These are phyloP conservation scores for Anoncus sp. DNA, from an alignment of 2,888 invertebrate genomes.

Conservation along the genomic window DNA sequence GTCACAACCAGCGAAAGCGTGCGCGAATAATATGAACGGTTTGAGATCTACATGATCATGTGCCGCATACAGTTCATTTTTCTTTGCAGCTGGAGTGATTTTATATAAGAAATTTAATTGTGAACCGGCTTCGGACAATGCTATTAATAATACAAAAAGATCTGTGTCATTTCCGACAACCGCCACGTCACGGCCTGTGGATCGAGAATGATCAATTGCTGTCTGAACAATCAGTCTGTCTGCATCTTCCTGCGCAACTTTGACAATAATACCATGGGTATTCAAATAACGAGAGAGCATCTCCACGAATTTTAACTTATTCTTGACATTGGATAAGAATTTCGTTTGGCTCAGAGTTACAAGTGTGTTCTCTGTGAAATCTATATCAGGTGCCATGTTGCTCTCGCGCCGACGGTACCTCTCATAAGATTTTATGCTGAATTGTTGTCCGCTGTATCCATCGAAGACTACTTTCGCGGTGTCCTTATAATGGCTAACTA, in stretches of 20 bases:
- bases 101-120: background rate
- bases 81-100: constrained; percentile 17
- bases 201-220: constrained; percentile 35
- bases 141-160: constrained; percentile 51
- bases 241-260: constrained; percentile 61
- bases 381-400: constrained; percentile 55
- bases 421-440: constrained; percentile 62
- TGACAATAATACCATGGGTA: constrained; percentile 37
- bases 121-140: constrained; percentile 10
- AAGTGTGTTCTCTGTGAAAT: constrained; percentile 53
- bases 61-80: constrained; percentile 35
- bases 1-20: constrained; percentile 52
- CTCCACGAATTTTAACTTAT: constrained; percentile 61
- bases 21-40: constrained; percentile 39
- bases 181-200: background rate
- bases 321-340: constrained; percentile 64
- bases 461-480: constrained; percentile 64
- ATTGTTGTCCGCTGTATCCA: constrained; percentile 57
- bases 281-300: constrained; percentile 48
- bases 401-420: constrained; percentile 56
- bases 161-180: constrained; percentile 59
- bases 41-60: constrained; percentile 33
- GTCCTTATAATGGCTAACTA: constrained; percentile 37
- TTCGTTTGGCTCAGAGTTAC: constrained; percentile 56
- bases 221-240: constrained; percentile 60